Conservation (phyloP, 2,797 vertebrate genomes). For the Rachycentron canadum region DNA sequence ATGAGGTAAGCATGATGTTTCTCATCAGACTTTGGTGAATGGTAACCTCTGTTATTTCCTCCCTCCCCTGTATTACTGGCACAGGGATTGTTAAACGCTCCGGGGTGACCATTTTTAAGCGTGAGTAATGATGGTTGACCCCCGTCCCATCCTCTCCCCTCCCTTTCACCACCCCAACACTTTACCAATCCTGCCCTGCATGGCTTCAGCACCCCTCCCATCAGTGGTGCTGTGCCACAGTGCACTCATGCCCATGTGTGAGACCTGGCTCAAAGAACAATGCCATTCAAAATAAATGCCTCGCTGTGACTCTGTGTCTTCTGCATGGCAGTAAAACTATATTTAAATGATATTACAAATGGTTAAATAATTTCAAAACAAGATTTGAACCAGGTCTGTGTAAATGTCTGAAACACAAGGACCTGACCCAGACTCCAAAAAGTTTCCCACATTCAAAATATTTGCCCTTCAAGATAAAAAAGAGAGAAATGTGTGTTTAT, state of each 20-base stretch:
- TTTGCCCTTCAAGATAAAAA: background rate
- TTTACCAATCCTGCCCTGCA: conserved; percentile 69
- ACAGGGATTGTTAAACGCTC: conserved; percentile 89
- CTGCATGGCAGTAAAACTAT: background rate
- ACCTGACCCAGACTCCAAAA: conserved; percentile 49
- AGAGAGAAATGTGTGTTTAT: background rate
- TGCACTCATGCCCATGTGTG: conserved; percentile 49
- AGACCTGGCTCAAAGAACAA: conserved; percentile 57
- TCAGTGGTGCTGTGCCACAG: conserved; percentile 68
- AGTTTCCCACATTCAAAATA: background rate
- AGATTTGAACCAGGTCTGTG: conserved; percentile 52
- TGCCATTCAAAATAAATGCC: background rate
- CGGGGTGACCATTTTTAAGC: conserved; percentile 83
- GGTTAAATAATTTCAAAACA: background rate
- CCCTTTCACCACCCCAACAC: conserved; percentile 27
- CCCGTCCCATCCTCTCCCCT: conserved; percentile 6
- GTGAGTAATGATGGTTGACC: conserved; percentile 84
- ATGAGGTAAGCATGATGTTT: conserved; percentile 41
- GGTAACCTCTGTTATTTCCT: conserved; percentile 77
- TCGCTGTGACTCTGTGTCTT: conserved; percentile 8
- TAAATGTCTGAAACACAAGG: conserved; percentile 18
- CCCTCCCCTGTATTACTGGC: conserved; percentile 69
- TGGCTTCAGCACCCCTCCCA: conserved; percentile 77
- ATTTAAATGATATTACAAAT: background rate
- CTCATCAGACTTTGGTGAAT: conserved; percentile 43